phyloP scores from a whole-genome alignment of 2,113 vertebrate species.

The Ardeotis arabs region DNA sequence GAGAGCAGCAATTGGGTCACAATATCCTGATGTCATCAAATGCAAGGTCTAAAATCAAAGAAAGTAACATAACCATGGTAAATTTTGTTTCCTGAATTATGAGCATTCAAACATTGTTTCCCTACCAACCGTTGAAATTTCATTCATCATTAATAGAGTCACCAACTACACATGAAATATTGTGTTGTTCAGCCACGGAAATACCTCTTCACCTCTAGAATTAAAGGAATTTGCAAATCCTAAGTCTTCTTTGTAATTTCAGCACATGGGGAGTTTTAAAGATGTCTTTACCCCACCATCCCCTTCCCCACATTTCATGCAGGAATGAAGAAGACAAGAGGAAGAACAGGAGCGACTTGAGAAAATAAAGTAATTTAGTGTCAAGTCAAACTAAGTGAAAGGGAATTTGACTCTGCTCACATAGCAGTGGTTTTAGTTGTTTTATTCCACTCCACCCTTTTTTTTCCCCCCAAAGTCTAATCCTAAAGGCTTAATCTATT shows the following conservation, averaged over 20 bases:
- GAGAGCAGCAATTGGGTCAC: not conserved
- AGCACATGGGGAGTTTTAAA: fast-evolving
- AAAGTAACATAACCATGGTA: not conserved
- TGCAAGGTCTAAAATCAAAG: not conserved
- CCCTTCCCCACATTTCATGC: not conserved
- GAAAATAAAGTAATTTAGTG: not conserved
- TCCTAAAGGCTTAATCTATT: not conserved
- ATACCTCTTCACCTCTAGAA: not conserved
- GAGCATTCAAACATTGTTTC: not conserved
- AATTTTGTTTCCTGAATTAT: not conserved
- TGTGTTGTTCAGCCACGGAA: not conserved
- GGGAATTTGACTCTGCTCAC: not conserved
- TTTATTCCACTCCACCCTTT: fast-evolving
- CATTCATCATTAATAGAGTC: not conserved
- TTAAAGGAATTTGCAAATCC: not conserved
- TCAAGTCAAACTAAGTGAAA: not conserved
- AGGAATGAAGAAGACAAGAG: not conserved
- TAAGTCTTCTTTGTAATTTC: not conserved
- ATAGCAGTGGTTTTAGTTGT: not conserved
- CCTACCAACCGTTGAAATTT: not conserved
- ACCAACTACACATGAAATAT: not conserved
- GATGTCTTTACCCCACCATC: not conserved
- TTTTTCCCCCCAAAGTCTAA: not conserved
- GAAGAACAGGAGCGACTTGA: not conserved
- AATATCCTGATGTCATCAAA: not conserved